A percentile compares a stretch with the other conserved stretches of the same genome.
phyloP scores from a whole-genome alignment of 2,113 vertebrate species.

The Ascaphus truei region DNA sequence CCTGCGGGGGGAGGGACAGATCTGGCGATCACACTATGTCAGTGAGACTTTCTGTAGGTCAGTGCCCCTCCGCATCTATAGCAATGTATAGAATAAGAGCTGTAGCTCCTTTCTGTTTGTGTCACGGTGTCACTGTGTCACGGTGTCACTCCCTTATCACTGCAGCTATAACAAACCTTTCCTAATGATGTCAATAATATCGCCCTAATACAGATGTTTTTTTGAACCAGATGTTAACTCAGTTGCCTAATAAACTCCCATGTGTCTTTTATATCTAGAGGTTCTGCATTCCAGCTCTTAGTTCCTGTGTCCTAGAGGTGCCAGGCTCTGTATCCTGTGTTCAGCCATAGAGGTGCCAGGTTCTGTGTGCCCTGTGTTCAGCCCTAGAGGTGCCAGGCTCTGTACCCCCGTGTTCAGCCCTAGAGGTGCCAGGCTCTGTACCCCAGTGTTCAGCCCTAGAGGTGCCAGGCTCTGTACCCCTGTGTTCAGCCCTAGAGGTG shows the following conservation, averaged over 20 bases:
- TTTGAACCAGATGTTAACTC: slow-evolving; percentile 17
- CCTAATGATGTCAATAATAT: slow-evolving; percentile 20
- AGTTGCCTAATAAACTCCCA: not conserved
- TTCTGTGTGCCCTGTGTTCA: not conserved
- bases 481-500: too few relatives aligned
- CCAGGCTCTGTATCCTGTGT: not conserved
- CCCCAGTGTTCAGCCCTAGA: not conserved
- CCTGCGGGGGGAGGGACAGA: too few relatives aligned
- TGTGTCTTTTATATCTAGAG: not conserved
- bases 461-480: too few relatives aligned
- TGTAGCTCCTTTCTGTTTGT: not conserved
- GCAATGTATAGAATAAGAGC: too few relatives aligned
- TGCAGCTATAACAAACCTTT: not conserved
- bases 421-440: not conserved
- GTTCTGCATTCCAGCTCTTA: not conserved
- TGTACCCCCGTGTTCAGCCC: not conserved
- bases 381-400: not conserved
- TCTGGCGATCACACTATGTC: too few relatives aligned
- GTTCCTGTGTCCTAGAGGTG: not conserved
- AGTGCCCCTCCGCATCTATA: too few relatives aligned
- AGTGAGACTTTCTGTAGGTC: too few relatives aligned
- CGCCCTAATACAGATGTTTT: slow-evolving; percentile 32
- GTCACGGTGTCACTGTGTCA: not conserved
- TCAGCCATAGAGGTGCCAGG: not conserved
- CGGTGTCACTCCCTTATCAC: not conserved